Evolutionary conservation across 2,113 vertebrate genomes (phyloP).

Genomic region (Rhizomys pruinosus): DNA sequence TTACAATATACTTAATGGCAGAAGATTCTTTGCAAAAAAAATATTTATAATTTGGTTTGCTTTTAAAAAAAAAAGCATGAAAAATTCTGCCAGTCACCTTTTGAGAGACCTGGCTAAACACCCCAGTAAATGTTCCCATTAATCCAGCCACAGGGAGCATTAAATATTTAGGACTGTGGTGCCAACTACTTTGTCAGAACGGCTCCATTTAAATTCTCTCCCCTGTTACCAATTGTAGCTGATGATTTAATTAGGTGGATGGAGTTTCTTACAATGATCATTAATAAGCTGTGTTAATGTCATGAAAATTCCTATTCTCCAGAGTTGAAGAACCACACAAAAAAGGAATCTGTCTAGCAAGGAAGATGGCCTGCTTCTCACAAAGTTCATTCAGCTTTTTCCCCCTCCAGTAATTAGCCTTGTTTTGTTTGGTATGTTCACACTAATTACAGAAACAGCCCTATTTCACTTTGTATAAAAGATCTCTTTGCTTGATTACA

Average conservation of each 20-base stretch:
- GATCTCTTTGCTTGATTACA: slow-evolving; percentile 52
- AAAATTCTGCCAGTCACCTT: slow-evolving; percentile 62
- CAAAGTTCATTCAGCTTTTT: slow-evolving; percentile 63
- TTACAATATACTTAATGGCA: not conserved
- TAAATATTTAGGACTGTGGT: slow-evolving; percentile 76
- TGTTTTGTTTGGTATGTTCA: slow-evolving; percentile 67
- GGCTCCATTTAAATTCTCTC: slow-evolving; percentile 65
- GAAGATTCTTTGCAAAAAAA: slow-evolving; percentile 36
- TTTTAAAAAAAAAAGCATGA: not conserved
- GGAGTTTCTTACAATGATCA: slow-evolving; percentile 76
- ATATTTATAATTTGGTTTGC: slow-evolving; percentile 59
- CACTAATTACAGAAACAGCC: slow-evolving; percentile 72
- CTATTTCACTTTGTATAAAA: slow-evolving; percentile 69
- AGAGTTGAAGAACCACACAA: slow-evolving; percentile 32
- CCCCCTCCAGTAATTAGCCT: slow-evolving; percentile 70
- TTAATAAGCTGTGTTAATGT: slow-evolving; percentile 77
- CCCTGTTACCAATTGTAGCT: slow-evolving; percentile 71
- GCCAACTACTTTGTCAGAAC: slow-evolving; percentile 72
- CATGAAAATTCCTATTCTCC: slow-evolving; percentile 72
- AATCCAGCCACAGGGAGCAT: slow-evolving; percentile 55
- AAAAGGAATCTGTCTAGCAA: slow-evolving; percentile 19
- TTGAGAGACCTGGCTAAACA: slow-evolving; percentile 65
- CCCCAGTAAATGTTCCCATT: slow-evolving; percentile 55
- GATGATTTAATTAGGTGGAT: slow-evolving; percentile 77
- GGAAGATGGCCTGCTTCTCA: slow-evolving; percentile 65